Evolutionary conservation across 2,113 vertebrate species (phyloP), one percentile per base, ranked within the genome.

Genomic region (Apistogramma diplotaenia): DNA sequence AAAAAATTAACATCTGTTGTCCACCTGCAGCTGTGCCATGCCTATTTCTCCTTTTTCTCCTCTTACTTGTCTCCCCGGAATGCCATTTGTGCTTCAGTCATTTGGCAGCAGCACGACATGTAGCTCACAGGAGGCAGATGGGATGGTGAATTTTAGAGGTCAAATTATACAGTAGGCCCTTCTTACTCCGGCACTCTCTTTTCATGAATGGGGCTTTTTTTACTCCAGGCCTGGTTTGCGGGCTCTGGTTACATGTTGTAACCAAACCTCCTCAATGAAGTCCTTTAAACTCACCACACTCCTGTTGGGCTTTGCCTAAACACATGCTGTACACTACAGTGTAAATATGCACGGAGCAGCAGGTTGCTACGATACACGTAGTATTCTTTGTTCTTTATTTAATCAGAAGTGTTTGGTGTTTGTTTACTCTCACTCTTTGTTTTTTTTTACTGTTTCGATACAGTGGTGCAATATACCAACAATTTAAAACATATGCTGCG

Each of bases 11-110:
- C 93, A 94, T 93, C 91, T 93, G 93, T 88, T 84, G 77, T 91
- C 88, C 92, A 93, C 92, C 93, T 94, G 93, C 92, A 91, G 89
- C 89, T 90, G 89, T 89, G 84, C 77, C 81, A 79, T 91, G 73
- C 82, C 81, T 81, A 65, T 71, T 59, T 76, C 49, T 55, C 11
- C 9, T 27, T 76, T 59, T 40, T 71, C 78, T 86, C 75, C 57
- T 84, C 76, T 60, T 74, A 4, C 59, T n/a, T n/a, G 15, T 59
- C 59, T 59, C 53, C 65, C 55, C 23, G 25, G 77, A 74, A 77
- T 76, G 29, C 59, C 49, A 23, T 80, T 78, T 53, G 55, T 81
- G 75, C 74, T 82, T 83, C 58, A 75, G 43, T 90, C 80, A 60
- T 78, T 92, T 89, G 87, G 86, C 87, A 84, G 4, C 60, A 16